Evolutionary conservation across 2,113 vertebrate species (phyloP).

Genomic region (Pardalotus punctatus): DNA sequence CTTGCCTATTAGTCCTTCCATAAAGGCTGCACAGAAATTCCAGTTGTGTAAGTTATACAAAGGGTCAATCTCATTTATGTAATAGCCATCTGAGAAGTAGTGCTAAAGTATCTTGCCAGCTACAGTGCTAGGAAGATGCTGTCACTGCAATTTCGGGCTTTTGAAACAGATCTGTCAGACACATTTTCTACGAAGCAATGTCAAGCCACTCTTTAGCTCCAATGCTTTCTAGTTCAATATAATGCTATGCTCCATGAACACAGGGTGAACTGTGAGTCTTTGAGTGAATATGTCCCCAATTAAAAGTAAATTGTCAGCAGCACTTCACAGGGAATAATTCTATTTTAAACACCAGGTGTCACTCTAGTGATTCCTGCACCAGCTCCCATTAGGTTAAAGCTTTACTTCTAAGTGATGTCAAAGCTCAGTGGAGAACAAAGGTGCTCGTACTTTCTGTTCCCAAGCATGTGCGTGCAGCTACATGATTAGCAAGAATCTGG

Average conservation of each 20-base stretch:
- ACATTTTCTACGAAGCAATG: neutral
- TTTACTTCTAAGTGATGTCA: neutral
- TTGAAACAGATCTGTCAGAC: conserved; percentile 5
- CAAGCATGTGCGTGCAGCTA: neutral
- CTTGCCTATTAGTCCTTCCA: neutral
- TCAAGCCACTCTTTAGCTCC: neutral
- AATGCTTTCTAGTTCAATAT: neutral
- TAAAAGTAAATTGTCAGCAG: neutral
- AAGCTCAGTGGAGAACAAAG: neutral
- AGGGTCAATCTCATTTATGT: conserved; percentile 12
- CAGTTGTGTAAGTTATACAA: neutral
- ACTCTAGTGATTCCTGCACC: neutral
- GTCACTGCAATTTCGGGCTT: neutral
- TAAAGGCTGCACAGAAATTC: neutral
- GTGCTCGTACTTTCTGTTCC: neutral
- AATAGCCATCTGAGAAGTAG: neutral
- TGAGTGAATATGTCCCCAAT: neutral
- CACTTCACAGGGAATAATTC: neutral
- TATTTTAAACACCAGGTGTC: conserved; percentile 57
- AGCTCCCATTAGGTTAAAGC: neutral
- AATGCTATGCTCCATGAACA: neutral
- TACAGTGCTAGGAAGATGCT: neutral
- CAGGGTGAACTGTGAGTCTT: neutral
- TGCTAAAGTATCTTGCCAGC: neutral
- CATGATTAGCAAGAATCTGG: neutral